A percentile compares a stretch with the other conserved stretches of the same genome.
Conservation (phyloP, 1,140 invertebrate species). For the Penaeus chinensis region DNA sequence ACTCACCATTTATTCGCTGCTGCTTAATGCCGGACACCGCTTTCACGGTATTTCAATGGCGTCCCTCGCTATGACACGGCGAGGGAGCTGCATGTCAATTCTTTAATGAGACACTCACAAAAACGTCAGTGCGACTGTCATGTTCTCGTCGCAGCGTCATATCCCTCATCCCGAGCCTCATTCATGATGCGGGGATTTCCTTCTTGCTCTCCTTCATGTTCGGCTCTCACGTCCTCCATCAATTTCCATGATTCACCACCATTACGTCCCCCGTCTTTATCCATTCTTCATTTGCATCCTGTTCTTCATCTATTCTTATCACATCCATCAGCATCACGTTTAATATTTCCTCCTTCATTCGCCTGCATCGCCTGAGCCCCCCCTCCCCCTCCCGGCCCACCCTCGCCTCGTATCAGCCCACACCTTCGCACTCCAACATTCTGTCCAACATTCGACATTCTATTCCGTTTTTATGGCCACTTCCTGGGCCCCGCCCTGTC, state of each 20-base stretch:
- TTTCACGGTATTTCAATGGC: too few relatives aligned
- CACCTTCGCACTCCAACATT: neutral
- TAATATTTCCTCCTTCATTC: neutral
- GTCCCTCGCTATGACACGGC: too few relatives aligned
- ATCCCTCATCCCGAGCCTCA: too few relatives aligned
- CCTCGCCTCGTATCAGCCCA: neutral
- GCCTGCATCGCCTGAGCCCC: neutral
- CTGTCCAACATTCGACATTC: neutral
- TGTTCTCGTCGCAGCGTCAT: too few relatives aligned
- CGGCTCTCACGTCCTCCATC: conserved; percentile 15
- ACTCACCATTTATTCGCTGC: neutral
- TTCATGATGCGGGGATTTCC: neutral
- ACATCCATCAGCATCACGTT: neutral
- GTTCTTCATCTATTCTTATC: neutral
- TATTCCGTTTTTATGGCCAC: neutral
- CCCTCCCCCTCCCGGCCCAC: neutral
- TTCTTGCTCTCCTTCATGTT: neutral
- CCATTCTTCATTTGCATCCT: neutral
- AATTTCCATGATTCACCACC: neutral
- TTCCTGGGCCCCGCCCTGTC: neutral
- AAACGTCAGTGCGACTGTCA: too few relatives aligned
- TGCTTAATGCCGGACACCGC: too few relatives aligned
- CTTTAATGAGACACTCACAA: too few relatives aligned
- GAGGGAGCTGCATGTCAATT: too few relatives aligned
- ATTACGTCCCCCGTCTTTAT: conserved; percentile 1